Conservation (phyloP, 2,888 invertebrate genomes). For the Galerucella nymphaeae region DNA sequence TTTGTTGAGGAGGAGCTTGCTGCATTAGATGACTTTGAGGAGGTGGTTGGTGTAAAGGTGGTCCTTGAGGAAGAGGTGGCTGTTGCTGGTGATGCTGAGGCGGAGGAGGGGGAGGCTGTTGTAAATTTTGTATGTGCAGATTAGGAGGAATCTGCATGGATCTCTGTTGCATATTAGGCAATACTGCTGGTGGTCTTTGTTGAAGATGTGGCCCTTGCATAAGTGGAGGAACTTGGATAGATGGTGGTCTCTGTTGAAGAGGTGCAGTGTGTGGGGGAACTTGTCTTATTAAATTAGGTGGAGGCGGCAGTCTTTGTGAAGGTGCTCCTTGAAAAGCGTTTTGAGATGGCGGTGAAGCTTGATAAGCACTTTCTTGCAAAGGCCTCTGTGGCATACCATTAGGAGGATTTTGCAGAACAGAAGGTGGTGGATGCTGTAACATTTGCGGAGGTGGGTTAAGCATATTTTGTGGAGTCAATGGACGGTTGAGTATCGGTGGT, state of each 20-base stretch:
- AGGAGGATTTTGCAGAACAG: conserved; percentile 9
- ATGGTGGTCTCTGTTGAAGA: conserved; percentile 27
- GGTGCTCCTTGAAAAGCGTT: background rate
- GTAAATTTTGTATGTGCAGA: conserved; percentile 29
- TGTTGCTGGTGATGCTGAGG: conserved; percentile 36
- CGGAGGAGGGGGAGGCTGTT: conserved; percentile 38
- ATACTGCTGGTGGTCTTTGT: conserved; percentile 5
- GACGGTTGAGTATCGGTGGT: conserved; percentile 26
- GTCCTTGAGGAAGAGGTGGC: conserved; percentile 24
- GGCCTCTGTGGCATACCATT: conserved; percentile 25
- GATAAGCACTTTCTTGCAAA: conserved; percentile 17
- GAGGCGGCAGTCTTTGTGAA: conserved; percentile 11
- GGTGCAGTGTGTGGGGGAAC: conserved; percentile 52
- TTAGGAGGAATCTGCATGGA: conserved; percentile 21
- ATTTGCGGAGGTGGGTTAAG: conserved; percentile 35
- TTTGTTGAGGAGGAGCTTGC: conserved; percentile 30
- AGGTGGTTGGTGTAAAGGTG: conserved; percentile 28
- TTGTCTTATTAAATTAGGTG: conserved; percentile 12
- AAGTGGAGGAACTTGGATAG: conserved; percentile 13
- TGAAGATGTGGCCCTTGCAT: conserved; percentile 32
- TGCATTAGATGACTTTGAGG: conserved; percentile 21
- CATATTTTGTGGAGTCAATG: conserved; percentile 24
- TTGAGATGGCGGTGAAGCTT: conserved; percentile 14
- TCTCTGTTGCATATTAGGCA: conserved; percentile 1
- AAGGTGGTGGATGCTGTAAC: conserved; percentile 29